phyloP scores from a whole-genome alignment of 2,113 vertebrate species.

The Bambusicola thoracicus region DNA sequence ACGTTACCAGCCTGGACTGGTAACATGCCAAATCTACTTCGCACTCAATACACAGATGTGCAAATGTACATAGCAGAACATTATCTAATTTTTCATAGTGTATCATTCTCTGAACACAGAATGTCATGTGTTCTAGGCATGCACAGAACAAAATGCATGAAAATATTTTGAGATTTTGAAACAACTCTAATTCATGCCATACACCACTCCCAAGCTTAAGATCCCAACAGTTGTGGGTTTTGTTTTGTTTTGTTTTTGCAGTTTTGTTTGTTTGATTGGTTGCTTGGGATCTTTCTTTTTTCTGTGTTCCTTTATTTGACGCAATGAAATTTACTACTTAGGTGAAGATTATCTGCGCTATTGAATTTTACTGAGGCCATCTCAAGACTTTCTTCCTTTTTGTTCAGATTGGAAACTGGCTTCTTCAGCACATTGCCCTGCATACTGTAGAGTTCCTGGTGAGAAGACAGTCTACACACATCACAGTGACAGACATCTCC shows the following conservation, averaged over 20 bases:
- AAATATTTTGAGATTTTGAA: not conserved
- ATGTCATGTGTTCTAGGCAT: not conserved
- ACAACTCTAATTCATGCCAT: not conserved
- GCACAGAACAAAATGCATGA: not conserved
- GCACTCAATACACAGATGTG: not conserved
- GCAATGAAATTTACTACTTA: not conserved
- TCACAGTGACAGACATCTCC: not conserved
- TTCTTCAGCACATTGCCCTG: not conserved
- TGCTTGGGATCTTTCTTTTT: not conserved
- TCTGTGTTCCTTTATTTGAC: not conserved
- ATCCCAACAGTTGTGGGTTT: not conserved
- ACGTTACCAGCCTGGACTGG: rapidly evolving
- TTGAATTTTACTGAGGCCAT: not conserved
- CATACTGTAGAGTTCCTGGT: not conserved
- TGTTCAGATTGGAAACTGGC: not conserved
- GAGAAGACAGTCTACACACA: not conserved
- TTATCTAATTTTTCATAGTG: not conserved
- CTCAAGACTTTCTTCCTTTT: not conserved
- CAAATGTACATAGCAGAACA: not conserved
- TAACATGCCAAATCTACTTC: rapidly evolving
- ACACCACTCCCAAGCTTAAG: not conserved
- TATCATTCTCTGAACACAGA: not conserved
- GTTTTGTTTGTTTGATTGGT: not conserved
- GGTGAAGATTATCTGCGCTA: not conserved
- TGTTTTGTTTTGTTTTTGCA: not conserved